phyloP scores from a whole-genome alignment of 1,140 invertebrate genomes.

The Meloidogyne hapla region DNA sequence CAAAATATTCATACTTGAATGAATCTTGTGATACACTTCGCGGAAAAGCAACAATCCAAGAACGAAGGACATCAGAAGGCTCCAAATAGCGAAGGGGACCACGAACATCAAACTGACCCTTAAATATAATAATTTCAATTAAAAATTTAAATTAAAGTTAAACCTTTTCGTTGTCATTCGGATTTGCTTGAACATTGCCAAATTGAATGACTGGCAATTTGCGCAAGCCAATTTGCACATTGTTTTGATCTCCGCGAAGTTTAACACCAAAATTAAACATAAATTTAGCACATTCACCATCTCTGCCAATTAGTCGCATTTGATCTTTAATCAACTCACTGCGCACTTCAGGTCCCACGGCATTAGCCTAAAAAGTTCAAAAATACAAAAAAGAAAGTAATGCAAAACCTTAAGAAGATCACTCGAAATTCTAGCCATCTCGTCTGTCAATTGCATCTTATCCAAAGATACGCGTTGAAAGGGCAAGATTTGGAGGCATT shows the following conservation, averaged over 20 bases:
- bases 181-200: background rate
- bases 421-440: constrained; percentile 22
- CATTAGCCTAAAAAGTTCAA: constrained; percentile 18
- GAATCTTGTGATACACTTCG: background rate
- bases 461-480: constrained; percentile 30
- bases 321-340: constrained; percentile 3
- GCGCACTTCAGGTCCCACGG: constrained; percentile 12
- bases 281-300: constrained; percentile 8
- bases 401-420: constrained; percentile 25
- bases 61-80: constrained; percentile 4
- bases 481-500: constrained; percentile 16
- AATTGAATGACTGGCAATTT: background rate
- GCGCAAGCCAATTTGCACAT: constrained; percentile 17
- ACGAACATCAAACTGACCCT: constrained; percentile 1
- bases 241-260: constrained; percentile 9
- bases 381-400: background rate
- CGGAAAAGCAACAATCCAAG: constrained; percentile 24
- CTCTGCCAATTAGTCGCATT: constrained; percentile 22
- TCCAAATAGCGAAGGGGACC: constrained; percentile 10
- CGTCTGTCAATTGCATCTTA: constrained; percentile 20
- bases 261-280: constrained; percentile 23
- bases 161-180: constrained; percentile 8
- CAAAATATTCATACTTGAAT: background rate
- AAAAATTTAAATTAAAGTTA: background rate
- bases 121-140: background rate